phyloP scores from a whole-genome alignment of 2,797 vertebrate species.

The Urosaurus nigricauda region DNA sequence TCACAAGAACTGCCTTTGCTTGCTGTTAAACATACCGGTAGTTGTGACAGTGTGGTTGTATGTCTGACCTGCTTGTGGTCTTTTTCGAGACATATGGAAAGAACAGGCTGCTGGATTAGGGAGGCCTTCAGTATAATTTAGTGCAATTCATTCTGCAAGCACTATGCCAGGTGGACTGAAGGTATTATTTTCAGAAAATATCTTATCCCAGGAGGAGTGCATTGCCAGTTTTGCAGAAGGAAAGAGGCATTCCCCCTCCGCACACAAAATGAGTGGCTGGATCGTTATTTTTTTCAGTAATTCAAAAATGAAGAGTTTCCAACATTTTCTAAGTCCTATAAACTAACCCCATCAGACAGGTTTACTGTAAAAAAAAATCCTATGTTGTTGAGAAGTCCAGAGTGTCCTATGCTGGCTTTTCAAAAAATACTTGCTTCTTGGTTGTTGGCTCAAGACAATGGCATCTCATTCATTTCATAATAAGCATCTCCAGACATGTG shows the following conservation, averaged over 20 bases:
- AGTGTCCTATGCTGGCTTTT: not conserved
- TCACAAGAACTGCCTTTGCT: not conserved
- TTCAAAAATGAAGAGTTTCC: not conserved
- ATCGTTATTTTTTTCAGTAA: not conserved
- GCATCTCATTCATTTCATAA: conserved; percentile 5
- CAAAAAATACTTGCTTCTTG: not conserved
- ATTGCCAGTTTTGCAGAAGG: not conserved
- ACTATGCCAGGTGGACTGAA: not conserved
- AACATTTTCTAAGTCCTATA: conserved; percentile 9
- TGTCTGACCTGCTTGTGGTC: not conserved
- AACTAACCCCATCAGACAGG: not conserved
- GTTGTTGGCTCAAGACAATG: not conserved
- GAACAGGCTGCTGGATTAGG: not conserved
- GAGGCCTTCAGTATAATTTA: not conserved
- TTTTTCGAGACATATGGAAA: not conserved
- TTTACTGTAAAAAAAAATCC: not conserved
- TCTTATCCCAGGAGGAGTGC: not conserved
- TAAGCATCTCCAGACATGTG: not conserved
- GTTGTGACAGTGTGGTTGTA: not conserved
- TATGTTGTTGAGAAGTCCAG: not conserved
- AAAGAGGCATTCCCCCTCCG: not conserved
- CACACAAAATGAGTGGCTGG: not conserved
- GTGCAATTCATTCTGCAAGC: too few species aligned
- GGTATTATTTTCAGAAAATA: not conserved
- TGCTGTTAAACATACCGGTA: not conserved